Base-by-base conservation (phyloP, 2,797 vertebrate species). In the Lithobates sylvaticus region DNA sequence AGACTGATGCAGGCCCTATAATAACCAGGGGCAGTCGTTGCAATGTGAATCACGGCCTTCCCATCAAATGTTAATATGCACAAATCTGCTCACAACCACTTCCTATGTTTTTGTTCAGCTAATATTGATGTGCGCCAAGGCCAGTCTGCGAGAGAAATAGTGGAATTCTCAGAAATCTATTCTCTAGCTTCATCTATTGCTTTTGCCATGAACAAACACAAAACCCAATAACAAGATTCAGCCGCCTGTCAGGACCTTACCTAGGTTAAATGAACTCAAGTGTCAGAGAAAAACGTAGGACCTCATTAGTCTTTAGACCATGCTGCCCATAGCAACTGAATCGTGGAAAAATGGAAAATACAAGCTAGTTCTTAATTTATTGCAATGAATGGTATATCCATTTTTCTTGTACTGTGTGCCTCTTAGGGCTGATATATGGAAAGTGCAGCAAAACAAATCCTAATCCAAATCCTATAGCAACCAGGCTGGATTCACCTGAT, bases 121-220 rank as follows among this genome's bases (percentile, higher is more conserved):
- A 65, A 78, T 74, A 29, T 23, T 67, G 77, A 80, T 80, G 84
- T 16, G 68, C 12, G 5, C 10, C 23, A 44, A 68, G 50, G 61
- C 34, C 65, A 16, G 29, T 10, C 47, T 36, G 84, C 58, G 34
- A 73, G 71, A 67, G 61, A 78, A 72, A 83, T 61, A 23, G 84
- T 58, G 71, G 27, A 10, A 72, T 87, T 87, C 80, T 83, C 34
- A 67, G 80, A 87, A 87, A 72, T 32, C 29, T 7, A 12, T 39
- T 77, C 8, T 61, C 64, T 21, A 50, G 27, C 44, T 34, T 23
- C n/a, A n/a, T 36, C n/a, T 76, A 10, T 70, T 69, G 34, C 27
- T 58, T 58, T 72, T 76, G 61, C 72, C 47, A 76, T 86, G 27
- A 76, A 86, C 47, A 81, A 42, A 47, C 64, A 71, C 34, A 64